Conservation (phyloP, 2,113 vertebrate genomes). For the Aspiorhynchus laticeps region DNA sequence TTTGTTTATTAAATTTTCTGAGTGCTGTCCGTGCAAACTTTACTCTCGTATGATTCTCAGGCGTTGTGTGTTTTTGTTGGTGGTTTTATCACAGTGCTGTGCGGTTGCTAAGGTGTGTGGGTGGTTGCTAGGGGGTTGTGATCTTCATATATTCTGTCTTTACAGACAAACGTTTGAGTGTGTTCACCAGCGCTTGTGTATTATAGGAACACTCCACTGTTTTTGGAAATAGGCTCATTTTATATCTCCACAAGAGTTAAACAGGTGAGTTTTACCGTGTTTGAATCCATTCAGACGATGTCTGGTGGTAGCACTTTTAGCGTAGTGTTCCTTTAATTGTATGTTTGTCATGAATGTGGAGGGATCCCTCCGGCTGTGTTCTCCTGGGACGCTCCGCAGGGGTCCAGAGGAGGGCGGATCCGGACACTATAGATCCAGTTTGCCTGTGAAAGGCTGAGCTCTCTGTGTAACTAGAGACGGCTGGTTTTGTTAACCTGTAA, state of each 20-base stretch:
- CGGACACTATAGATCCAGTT: slow-evolving; percentile 31
- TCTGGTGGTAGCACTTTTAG: no score
- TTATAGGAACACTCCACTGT: no score
- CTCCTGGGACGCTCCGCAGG: slow-evolving; percentile 28
- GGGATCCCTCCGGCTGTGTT: slow-evolving; percentile 1
- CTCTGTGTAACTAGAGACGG: slow-evolving; percentile 45
- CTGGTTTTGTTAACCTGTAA: slow-evolving; percentile 49
- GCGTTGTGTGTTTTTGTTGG: neutral
- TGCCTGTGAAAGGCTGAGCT: slow-evolving; percentile 36
- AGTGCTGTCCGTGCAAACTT: neutral
- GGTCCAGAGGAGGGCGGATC: neutral
- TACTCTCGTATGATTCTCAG: neutral
- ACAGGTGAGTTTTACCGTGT: no score
- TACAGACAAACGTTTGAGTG: neutral
- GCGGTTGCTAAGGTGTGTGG: slow-evolving; percentile 7
- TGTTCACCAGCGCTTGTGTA: neutral
- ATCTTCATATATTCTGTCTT: neutral
- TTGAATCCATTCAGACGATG: no score
- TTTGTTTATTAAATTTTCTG: neutral
- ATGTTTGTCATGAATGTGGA: neutral
- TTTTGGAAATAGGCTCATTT: no score
- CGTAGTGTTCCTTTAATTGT: no score
- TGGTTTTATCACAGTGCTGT: neutral
- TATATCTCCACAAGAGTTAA: no score
- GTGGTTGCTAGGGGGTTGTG: neutral